phyloP scores from a whole-genome alignment of 2,113 vertebrate species.

The Hipposideros armiger region DNA sequence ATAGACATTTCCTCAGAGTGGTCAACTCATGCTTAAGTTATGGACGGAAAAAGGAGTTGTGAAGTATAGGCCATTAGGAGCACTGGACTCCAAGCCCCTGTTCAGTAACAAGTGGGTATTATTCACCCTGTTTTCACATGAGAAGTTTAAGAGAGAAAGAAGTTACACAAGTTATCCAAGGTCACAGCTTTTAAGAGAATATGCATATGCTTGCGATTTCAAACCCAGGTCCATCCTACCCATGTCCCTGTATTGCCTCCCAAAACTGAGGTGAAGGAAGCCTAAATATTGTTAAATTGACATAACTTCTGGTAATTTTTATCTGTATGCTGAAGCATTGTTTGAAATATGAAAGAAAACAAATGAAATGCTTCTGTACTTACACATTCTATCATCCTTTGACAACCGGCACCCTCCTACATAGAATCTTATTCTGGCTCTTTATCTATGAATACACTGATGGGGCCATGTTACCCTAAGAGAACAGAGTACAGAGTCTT shows the following conservation, averaged over 20 bases:
- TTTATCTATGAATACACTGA: background rate
- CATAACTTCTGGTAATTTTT: conserved; percentile 66
- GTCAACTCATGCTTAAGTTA: conserved; percentile 26
- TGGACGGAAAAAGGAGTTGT: background rate
- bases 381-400: conserved; percentile 32
- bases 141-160: background rate
- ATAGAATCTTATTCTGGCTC: background rate
- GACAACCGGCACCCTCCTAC: conserved; percentile 5
- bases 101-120: background rate
- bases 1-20: background rate
- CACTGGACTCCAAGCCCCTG: background rate
- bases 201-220: conserved; percentile 31
- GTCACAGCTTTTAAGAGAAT: background rate
- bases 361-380: conserved; percentile 36
- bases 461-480: background rate
- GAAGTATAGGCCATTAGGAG: background rate
- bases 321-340: conserved; percentile 51
- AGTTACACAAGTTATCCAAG: background rate
- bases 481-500: background rate
- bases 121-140: background rate
- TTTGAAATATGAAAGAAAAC: conserved; percentile 69
- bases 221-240: background rate
- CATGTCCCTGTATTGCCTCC: background rate
- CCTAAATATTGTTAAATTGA: conserved; percentile 42
- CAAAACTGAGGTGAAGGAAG: conserved; percentile 24